These are phyloP conservation scores for Strigops habroptila DNA, from an alignment of 2,113 vertebrate species.

Conservation along the genomic window DNA sequence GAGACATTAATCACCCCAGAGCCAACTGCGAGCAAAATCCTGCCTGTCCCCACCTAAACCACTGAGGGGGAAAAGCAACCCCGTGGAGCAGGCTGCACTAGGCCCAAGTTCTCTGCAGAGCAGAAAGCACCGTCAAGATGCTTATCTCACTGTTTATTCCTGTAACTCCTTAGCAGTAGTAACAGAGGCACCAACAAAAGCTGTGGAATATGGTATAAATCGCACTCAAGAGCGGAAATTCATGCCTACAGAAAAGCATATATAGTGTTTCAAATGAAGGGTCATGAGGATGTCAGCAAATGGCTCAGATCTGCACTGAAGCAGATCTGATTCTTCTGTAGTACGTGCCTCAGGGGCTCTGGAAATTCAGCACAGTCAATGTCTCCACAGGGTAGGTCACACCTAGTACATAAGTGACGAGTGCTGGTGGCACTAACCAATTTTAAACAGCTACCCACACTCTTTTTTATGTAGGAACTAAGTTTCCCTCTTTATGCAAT, in stretches of 20 bases:
- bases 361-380: not conserved
- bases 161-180: not conserved
- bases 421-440: not conserved
- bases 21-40: accelerated
- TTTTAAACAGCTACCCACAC: not conserved
- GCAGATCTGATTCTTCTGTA: not conserved
- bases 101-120: not conserved
- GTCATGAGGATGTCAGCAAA: not conserved
- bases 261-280: not conserved
- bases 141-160: not conserved
- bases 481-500: not conserved
- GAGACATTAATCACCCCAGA: not conserved
- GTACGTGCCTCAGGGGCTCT: not conserved
- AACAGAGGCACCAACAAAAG: not conserved
- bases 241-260: not conserved
- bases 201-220: not conserved
- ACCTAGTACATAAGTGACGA: not conserved
- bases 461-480: not conserved
- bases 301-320: not conserved
- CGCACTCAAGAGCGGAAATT: not conserved
- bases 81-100: not conserved
- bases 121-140: not conserved
- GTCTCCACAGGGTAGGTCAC: not conserved
- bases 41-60: not conserved
- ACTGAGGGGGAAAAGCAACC: not conserved